Percentiles rank a stretch among this genome's conserved stretches.
phyloP scores from a whole-genome alignment of 2,797 vertebrate species.

The Pipistrellus kuhlii region DNA sequence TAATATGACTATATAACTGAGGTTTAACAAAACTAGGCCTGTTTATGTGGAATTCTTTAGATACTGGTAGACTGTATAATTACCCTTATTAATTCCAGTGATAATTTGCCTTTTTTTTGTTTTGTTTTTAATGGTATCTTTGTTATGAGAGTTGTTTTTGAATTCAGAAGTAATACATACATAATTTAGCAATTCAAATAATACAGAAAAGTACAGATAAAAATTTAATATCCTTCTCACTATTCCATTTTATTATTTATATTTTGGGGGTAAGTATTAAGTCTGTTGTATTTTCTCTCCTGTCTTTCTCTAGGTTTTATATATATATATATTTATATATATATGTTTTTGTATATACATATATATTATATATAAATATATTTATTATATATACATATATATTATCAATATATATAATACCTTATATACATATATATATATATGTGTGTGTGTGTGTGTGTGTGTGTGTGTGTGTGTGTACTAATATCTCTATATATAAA shows the following conservation, averaged over 20 bases:
- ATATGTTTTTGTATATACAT: too few relatives aligned
- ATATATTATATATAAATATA: too few relatives aligned
- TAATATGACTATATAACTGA: not conserved
- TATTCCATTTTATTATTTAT: not conserved
- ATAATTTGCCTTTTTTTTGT: not conserved
- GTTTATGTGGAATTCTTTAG: not conserved
- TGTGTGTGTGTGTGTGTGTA: too few relatives aligned
- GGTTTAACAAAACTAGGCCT: not conserved
- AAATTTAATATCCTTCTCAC: not conserved
- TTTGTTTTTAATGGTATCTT: not conserved
- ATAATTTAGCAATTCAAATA: conserved; percentile 9
- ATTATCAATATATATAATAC: too few relatives aligned
- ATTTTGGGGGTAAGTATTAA: not conserved
- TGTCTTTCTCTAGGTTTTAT: not conserved
- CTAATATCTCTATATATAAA: too few relatives aligned
- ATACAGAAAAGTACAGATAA: not conserved
- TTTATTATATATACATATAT: too few relatives aligned
- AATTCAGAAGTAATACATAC: not conserved
- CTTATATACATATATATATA: too few relatives aligned
- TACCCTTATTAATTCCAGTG: not conserved
- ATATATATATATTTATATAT: too few relatives aligned
- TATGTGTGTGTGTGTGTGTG: too few relatives aligned
- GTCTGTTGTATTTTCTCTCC: not conserved
- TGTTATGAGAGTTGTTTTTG: not conserved
- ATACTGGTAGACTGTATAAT: not conserved